phyloP scores from a whole-genome alignment of 2,888 invertebrate genomes.

The Quadroppia sp. region DNA sequence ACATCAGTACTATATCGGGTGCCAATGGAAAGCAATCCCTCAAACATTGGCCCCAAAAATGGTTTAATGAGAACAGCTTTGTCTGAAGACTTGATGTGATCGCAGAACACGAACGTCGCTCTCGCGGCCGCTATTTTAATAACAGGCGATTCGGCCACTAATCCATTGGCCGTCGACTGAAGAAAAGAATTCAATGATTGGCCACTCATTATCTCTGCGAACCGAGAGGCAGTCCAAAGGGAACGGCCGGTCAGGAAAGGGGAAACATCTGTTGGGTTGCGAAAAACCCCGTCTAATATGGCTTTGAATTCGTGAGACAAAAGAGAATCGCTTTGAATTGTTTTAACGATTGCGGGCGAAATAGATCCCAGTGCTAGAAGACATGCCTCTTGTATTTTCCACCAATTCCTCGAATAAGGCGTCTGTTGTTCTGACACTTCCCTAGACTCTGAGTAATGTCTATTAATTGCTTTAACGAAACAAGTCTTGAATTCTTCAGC shows the following conservation, averaged over 20 bases:
- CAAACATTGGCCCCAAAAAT: conserved; percentile 57
- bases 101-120: conserved; percentile 58
- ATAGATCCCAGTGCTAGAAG: conserved; percentile 61
- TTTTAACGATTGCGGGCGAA: conserved; percentile 36
- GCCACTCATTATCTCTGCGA: conserved; percentile 56
- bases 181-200: conserved; percentile 53
- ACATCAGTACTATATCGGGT: conserved; percentile 58
- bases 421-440: conserved; percentile 29
- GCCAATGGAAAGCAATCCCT: conserved; percentile 59
- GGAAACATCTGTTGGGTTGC: conserved; percentile 26
- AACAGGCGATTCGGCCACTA: conserved; percentile 57
- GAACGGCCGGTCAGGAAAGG: conserved; percentile 59
- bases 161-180: conserved; percentile 57
- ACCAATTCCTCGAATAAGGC: conserved; percentile 56
- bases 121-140: conserved; percentile 59
- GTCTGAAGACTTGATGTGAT: conserved; percentile 57
- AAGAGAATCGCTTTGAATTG: conserved; percentile 34
- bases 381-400: conserved; percentile 65
- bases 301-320: conserved; percentile 32
- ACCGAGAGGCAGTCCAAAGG: conserved; percentile 59
- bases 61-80: conserved; percentile 54
- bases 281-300: conserved; percentile 40
- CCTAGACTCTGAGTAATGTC: conserved; percentile 39
- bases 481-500: conserved; percentile 40
- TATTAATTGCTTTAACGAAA: conserved; percentile 42